Base-by-base conservation (phyloP, 2,797 vertebrate species). In the Hippoglossus hippoglossus region DNA sequence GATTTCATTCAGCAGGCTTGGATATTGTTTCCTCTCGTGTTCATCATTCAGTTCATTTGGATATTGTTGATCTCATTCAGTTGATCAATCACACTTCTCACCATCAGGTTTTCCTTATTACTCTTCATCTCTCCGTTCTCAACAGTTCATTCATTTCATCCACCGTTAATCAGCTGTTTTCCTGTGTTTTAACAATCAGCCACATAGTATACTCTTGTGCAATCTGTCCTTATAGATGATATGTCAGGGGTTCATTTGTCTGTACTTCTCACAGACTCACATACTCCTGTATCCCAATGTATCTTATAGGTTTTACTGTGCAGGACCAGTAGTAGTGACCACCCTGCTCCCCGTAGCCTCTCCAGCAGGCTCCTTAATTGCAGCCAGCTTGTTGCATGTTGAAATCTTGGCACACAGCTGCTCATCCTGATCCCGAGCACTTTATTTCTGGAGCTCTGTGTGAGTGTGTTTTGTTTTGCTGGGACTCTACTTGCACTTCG, bases 361-460 rank as follows among this genome's bases (percentile, higher is more conserved):
- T 75, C 54, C 77, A 81, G 77, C 76, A 78, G 82, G 62, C 61
- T 72, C 39, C 16, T 52, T 83, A 83, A 82, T 86, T 86, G 85
- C 79, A 75, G 77, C 80, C 81, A 81, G 81, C 79, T 71, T 79
- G 76, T 82, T 88, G 65, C 63, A 86, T 76, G 79, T 80, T 82
- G 69, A 90, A 87, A 80, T 85, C 77, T 85, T 82, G 79, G 81
- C 84, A 83, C 80, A 65, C 84, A 84, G 89, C 83, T 84, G 81
- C 77, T 77, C 84, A 77, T 80, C 83, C 79, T 86, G 70, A 86
- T 83, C 71, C 73, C 47, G 50, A 80, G 54, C 67, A 77, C 69
- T 71, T 85, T 79, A 80, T 80, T 70, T 77, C 61, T 66, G 57
- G 44, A 53, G 24, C 73, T 76, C 47, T 56, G 64, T 61, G 50